A percentile compares a stretch with the other conserved stretches of the same genome.
Evolutionary conservation across 2,888 invertebrate genomes (phyloP).

Genomic region (Cremastinae sp.): DNA sequence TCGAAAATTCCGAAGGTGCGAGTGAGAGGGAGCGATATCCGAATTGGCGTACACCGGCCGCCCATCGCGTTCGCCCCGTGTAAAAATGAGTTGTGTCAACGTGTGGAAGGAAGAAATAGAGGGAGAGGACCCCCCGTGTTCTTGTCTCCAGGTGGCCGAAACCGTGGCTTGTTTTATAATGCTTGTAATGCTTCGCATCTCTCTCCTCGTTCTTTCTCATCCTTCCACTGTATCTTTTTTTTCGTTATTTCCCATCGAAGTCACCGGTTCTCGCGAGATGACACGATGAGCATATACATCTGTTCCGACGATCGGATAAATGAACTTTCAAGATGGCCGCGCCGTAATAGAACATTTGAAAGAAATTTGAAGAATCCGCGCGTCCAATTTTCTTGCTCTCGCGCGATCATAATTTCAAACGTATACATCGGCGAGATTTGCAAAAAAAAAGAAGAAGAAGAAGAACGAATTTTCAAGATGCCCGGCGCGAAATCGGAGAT

Average conservation of each 20-base stretch:
- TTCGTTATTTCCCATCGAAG: neutral
- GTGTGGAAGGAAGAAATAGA: slow-evolving; percentile 62
- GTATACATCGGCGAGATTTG: too few relatives aligned
- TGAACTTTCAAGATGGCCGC: too few relatives aligned
- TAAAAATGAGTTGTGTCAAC: slow-evolving; percentile 80
- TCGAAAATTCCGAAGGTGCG: neutral
- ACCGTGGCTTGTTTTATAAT: slow-evolving; percentile 71
- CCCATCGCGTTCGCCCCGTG: slow-evolving; percentile 78
- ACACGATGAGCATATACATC: too few relatives aligned
- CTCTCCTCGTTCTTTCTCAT: slow-evolving; percentile 23
- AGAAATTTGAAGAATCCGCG: too few relatives aligned
- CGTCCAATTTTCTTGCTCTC: too few relatives aligned
- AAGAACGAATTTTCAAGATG: too few relatives aligned
- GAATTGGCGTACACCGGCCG: slow-evolving; percentile 69
- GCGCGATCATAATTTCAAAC: too few relatives aligned
- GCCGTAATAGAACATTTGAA: too few relatives aligned
- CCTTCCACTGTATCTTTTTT: neutral
- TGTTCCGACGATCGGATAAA: too few relatives aligned
- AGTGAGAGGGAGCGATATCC: slow-evolving; percentile 36
- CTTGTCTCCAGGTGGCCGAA: slow-evolving; percentile 74
- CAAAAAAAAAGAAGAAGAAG: too few relatives aligned
- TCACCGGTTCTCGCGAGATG: too few relatives aligned
- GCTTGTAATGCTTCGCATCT: slow-evolving; percentile 41
- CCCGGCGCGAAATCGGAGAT: too few relatives aligned
- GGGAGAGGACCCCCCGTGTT: slow-evolving; percentile 70